These are phyloP conservation scores for Epinephelus lanceolatus DNA, from an alignment of 2,113 vertebrate species.

Conservation along the genomic window DNA sequence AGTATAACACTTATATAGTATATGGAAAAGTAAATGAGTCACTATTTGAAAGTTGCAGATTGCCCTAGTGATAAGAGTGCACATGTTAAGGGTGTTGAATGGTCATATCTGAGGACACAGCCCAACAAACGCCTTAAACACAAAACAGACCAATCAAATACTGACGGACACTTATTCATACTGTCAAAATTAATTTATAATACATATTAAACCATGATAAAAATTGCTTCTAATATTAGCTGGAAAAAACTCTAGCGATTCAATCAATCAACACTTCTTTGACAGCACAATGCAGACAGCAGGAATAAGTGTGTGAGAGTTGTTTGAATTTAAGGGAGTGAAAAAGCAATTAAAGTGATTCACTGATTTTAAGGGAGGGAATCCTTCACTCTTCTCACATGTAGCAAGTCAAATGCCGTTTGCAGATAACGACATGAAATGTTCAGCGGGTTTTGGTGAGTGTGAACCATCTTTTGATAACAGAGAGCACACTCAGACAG, in stretches of 20 bases:
- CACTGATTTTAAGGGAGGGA: neutral
- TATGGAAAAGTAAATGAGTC: neutral
- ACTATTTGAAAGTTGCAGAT: conserved; percentile 6
- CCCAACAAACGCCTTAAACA: conserved; percentile 9
- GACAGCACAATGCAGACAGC: neutral
- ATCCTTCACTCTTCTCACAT: neutral
- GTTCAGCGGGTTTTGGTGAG: neutral
- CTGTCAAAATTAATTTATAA: neutral
- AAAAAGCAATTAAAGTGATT: neutral
- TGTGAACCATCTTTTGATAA: conserved; percentile 32
- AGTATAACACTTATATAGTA: neutral
- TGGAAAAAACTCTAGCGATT: neutral
- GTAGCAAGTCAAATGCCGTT: neutral
- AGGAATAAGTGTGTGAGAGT: neutral
- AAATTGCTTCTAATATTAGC: neutral
- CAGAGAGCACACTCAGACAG: neutral
- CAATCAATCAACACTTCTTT: neutral
- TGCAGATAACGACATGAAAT: neutral
- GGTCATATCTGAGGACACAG: conserved; percentile 11
- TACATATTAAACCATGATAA: neutral
- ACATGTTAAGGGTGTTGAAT: neutral
- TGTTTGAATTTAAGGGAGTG: conserved; percentile 32
- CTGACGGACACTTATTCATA: neutral
- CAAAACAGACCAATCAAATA: conserved; percentile 4
- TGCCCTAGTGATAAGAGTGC: conserved; percentile 6